A percentile compares a stretch with the other conserved stretches of the same genome.
Conservation (phyloP, 2,113 vertebrate species). For the Eidolon helvum region DNA sequence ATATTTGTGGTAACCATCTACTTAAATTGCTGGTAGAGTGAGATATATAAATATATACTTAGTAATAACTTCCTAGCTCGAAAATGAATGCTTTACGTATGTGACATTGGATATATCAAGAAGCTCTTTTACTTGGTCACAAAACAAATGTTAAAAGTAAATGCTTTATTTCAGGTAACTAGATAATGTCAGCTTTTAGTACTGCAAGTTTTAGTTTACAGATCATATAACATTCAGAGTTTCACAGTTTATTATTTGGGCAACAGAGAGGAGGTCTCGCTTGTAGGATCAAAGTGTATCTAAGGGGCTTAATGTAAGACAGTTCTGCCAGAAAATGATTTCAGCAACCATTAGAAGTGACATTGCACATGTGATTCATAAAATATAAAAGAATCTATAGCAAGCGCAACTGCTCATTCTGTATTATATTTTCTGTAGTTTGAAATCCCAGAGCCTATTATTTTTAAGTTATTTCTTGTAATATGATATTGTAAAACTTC, state of each 20-base stretch:
- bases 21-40: neutral
- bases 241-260: neutral
- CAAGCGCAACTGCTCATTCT: neutral
- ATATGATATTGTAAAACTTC: neutral
- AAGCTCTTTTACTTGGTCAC: neutral
- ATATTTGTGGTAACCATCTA: conserved; percentile 5
- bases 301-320: neutral
- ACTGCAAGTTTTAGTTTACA: neutral
- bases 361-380: neutral
- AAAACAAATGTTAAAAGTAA: conserved; percentile 19
- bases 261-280: neutral
- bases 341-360: neutral
- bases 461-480: neutral
- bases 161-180: neutral
- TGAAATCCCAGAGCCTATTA: neutral
- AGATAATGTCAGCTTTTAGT: neutral
- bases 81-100: conserved; percentile 32
- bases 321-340: neutral
- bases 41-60: conserved; percentile 27
- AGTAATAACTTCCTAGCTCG: conserved; percentile 18
- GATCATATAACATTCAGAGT: neutral
- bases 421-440: neutral
- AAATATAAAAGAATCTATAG: neutral
- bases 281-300: neutral
- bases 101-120: neutral